Base-by-base conservation (phyloP, 2,888 invertebrate species). In the Thecophora atra region DNA sequence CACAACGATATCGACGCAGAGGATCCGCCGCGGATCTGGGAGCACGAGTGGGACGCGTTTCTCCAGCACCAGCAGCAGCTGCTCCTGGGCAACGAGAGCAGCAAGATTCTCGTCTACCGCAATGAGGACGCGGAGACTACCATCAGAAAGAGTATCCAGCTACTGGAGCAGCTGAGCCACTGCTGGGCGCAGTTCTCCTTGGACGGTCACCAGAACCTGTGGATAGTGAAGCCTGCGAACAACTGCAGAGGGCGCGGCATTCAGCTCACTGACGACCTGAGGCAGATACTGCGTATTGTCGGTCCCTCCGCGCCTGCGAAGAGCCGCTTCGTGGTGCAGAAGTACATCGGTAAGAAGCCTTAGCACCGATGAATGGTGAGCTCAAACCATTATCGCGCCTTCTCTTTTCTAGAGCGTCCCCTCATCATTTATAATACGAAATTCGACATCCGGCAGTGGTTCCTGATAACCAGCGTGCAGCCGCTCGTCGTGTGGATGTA, bases 361-460 rank as follows among this genome's bases (percentile, higher is more conserved):
- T 30, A 8, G 8, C 30, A 30, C 8, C 30, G 5, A 30, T n/a
- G 63, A 15, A 56, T 8, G 54, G 54, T n/a, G n/a, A n/a, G n/a
- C n/a, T n/a, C n/a, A n/a, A n/a, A n/a, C n/a, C 13, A 11, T 19
- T 68, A 24, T 15, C 15, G 3, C 21, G 19, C 37, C 42, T 30
- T 24, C 60, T 58, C 26, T 58, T 64, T 54, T 71, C 54, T 88
- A 96, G 97, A 97, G 88, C 91, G 92, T 74, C 97, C 97, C 0
- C 87, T 97, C 69, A 90, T 96, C 63, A 92, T 97, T 77, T 93
- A 96, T 87, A 90, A 94, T 81, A 96, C 96, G 1, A 97, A 97
- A 88, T 97, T 97, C 84, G 97, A 97, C 86, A 97, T 97, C 78
- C 90, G 97, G 6, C 97, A 97, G 86, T 97, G 97, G 97, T 97